Evolutionary conservation across 2,113 vertebrate species (phyloP), one percentile per base, ranked within the genome.

Genomic region (Hemiscyllium ocellatum): DNA sequence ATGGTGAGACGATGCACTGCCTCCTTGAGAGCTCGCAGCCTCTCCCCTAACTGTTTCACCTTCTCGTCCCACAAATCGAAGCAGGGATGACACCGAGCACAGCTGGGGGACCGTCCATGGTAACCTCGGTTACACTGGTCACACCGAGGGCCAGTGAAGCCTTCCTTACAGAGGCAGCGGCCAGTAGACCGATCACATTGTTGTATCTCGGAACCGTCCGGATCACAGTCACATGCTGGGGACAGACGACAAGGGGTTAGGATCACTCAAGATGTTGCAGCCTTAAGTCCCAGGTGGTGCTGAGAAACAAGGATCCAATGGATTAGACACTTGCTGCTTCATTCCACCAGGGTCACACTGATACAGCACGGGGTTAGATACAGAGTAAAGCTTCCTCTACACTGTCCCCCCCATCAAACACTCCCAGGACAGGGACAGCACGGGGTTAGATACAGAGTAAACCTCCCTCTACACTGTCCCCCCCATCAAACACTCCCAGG

Each of bases 161-260:
- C 98, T 0, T 97, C 96, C 72, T 96, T 97, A 96, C 98, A 99
- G 66, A 0, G 96, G 80, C 98, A 99, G 2, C 61, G 96, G 0
- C 98, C 98, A 0, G 97, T 98, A 52, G 56, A 12, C 1, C 96
- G 97, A 96, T 99, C 96, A 0, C 98, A 99, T 96, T 98, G 98
- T 0, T 7, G 96, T 0, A 96, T 97, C 95, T 98, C 97, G 0
- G 98, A 97, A 1, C 98, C 98, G 95, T 96, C 96, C 0, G 78
- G 96, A 94, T 98, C 97, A 42, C 98, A 99, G 94, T 97, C 97
- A 70, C 98, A 99, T 70, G 97, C 98, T 99, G 97, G 0, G 1
- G 86, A 95, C 66, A 89, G 94, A 65, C 85, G 22, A 20, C 76
- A 42, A 95, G 0, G 70, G 13, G 29, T 42, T 96, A 68, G 95